A percentile compares a stretch with the other conserved stretches of the same genome.
phyloP scores from a whole-genome alignment of 1,140 invertebrate species.

The Choristoneura fumiferana region DNA sequence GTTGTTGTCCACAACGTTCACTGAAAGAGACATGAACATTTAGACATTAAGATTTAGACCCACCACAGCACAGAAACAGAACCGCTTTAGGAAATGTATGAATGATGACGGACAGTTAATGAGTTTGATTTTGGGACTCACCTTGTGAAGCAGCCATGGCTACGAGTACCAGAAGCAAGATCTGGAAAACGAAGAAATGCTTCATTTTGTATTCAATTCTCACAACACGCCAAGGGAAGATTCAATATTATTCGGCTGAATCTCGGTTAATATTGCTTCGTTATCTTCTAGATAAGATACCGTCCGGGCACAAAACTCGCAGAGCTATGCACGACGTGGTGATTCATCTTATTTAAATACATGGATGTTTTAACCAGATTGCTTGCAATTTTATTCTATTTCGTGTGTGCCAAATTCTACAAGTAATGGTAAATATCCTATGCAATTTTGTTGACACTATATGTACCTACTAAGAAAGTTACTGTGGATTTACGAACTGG shows the following conservation, averaged over 20 bases:
- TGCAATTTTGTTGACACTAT: not conserved
- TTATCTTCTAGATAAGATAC: slow-evolving; percentile 13
- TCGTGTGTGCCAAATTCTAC: not conserved
- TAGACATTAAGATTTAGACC: no score
- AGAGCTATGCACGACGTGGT: not conserved
- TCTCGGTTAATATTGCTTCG: not conserved
- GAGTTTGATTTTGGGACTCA: slow-evolving; percentile 14
- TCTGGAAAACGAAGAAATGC: slow-evolving; percentile 32
- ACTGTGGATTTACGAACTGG: not conserved
- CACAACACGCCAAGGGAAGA: not conserved
- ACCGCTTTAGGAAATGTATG: no score
- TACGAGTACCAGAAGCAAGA: slow-evolving; percentile 33
- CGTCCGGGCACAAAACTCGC: not conserved
- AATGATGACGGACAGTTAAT: not conserved
- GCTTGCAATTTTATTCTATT: not conserved
- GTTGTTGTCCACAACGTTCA: slow-evolving; percentile 33
- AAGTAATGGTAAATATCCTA: not conserved
- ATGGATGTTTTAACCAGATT: not conserved
- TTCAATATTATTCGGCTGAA: not conserved
- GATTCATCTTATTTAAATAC: not conserved
- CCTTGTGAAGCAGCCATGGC: slow-evolving; percentile 38
- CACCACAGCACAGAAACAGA: no score
- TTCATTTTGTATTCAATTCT: slow-evolving; percentile 21
- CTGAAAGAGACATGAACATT: slow-evolving; percentile 26
- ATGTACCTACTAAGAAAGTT: not conserved